A percentile compares a stretch with the other conserved stretches of the same genome.
Conservation (phyloP, 2,888 invertebrate species). For the Xestia xanthographa region DNA sequence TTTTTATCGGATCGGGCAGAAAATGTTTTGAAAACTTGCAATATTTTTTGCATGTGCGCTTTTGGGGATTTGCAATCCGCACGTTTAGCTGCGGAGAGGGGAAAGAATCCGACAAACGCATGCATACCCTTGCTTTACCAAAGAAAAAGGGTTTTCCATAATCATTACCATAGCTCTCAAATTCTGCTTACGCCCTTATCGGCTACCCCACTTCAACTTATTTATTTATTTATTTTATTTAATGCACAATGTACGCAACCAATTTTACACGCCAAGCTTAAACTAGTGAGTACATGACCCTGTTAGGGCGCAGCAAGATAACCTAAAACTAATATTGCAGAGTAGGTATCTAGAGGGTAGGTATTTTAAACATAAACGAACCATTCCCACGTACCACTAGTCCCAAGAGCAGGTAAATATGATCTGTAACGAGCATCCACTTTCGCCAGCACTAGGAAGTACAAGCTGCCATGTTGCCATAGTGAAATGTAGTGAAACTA, state of each 20-base stretch:
- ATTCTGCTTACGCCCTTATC: background rate
- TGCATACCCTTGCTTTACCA: background rate
- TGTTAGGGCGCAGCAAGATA: too few relatives aligned
- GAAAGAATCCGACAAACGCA: background rate
- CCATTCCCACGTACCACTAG: constrained; percentile 14
- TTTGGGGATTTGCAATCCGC: too few relatives aligned
- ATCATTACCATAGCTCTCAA: rapidly evolving
- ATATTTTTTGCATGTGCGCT: too few relatives aligned
- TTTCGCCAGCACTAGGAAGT: constrained; percentile 56
- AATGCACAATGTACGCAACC: too few relatives aligned
- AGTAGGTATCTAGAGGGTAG: too few relatives aligned
- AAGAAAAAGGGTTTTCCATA: background rate
- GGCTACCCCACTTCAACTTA: background rate
- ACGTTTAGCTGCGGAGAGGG: too few relatives aligned
- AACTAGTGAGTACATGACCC: too few relatives aligned
- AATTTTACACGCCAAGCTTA: too few relatives aligned
- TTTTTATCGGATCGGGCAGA: too few relatives aligned
- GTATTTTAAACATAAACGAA: constrained; percentile 3
- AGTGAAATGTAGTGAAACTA: constrained; percentile 56
- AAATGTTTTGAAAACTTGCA: too few relatives aligned
- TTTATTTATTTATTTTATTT: too few relatives aligned
- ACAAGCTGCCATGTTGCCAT: background rate
- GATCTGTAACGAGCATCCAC: constrained; percentile 54
- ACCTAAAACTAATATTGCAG: too few relatives aligned
- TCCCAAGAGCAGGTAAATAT: constrained; percentile 50